Evolutionary conservation across 2,113 vertebrate species (phyloP), one percentile per base, ranked within the genome.

Genomic region (Notechis scutatus): DNA sequence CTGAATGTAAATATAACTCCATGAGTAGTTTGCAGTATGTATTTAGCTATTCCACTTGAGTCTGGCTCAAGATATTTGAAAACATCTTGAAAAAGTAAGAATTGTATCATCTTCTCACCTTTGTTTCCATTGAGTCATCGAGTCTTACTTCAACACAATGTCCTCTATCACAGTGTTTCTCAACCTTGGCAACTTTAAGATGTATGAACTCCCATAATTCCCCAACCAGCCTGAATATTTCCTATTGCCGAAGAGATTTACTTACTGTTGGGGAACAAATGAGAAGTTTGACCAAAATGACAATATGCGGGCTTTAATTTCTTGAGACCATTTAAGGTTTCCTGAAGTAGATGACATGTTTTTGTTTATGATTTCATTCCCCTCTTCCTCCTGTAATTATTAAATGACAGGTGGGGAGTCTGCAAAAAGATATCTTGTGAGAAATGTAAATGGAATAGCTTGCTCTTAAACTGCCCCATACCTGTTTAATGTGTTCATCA

Each of bases 311-410:
- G 97, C 96, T 94, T 97, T 97, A 4, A 98, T 93, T 96, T 98
- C 97, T 96, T 97, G 97, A 94, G 97, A 97, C 97, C 97, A 98
- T 93, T 97, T 98, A 88, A 98, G 94, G 50, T 97, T 97, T 95
- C 97, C 98, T 55, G 98, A 98, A 94, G 97, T 97, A 91, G 95
- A 93, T 45, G 97, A 95, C 96, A 97, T 98, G 94, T 98, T 98
- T 97, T 98, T 99, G 47, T 95, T 95, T 93, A 98, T 94, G 85
- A 94, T 81, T 95, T 96, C 64, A 89, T 90, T 94, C 81, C 94
- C 88, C 1, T 89, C 93, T 90, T 97, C 96, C 47, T 59, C 91
- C 98, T 99, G 39, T 57, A 97, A 93, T 94, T 69, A 5, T 96
- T 88, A 39, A 94, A 95, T 91, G 93, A 91, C 29, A 81, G 24